phyloP scores from a whole-genome alignment of 2,113 vertebrate species.

The Balaeniceps rex region DNA sequence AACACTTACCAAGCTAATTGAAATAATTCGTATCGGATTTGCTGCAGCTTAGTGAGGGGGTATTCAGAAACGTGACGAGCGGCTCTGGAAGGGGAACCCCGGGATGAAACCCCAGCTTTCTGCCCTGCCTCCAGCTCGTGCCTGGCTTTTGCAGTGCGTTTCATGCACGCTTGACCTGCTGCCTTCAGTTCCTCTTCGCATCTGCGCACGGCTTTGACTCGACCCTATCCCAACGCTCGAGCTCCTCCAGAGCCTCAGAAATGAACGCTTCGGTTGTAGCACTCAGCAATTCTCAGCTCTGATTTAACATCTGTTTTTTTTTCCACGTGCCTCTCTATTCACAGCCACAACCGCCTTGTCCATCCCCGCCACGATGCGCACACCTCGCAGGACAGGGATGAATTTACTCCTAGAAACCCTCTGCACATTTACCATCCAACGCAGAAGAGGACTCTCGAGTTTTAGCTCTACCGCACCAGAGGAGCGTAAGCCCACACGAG shows the following conservation, averaged over 20 bases:
- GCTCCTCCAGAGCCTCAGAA: background rate
- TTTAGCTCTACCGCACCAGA: background rate
- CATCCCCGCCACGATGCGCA: background rate
- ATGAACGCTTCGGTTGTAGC: background rate
- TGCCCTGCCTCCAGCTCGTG: background rate
- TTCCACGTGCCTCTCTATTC: too few species aligned
- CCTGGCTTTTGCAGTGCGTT: background rate
- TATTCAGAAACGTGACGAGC: accelerated
- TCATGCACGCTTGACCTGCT: background rate
- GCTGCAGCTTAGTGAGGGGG: background rate
- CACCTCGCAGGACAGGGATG: background rate
- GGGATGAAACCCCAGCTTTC: background rate
- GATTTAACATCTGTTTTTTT: background rate
- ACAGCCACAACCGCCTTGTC: accelerated
- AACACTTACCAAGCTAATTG: background rate
- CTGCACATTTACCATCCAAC: background rate
- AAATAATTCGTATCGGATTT: background rate
- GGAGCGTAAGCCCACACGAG: background rate
- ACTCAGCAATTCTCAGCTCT: background rate
- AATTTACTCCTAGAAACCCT: background rate
- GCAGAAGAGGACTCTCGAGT: background rate
- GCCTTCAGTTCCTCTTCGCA: background rate
- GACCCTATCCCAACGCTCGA: accelerated
- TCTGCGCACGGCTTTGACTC: background rate
- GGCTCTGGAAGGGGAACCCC: background rate